phyloP scores from a whole-genome alignment of 2,113 vertebrate species.

The Ranitomeya variabilis region DNA sequence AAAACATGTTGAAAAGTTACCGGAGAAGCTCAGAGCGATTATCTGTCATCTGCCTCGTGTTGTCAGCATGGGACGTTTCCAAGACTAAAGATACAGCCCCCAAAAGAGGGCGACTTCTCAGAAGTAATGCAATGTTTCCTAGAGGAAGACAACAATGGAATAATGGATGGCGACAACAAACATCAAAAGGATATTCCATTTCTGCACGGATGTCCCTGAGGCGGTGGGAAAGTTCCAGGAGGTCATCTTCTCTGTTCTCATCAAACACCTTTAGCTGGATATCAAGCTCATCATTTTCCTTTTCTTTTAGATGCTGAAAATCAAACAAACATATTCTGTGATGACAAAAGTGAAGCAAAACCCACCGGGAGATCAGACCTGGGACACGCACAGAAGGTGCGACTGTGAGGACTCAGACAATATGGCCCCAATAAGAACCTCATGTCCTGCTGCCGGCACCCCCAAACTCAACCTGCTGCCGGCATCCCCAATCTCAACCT shows the following conservation, averaged over 20 bases:
- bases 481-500: no score
- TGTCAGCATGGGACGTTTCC: not conserved
- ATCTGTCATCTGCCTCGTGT: not conserved
- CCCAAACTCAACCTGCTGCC: no score
- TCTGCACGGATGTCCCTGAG: constrained; percentile 92
- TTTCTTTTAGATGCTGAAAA: constrained; percentile 86
- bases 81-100: no score
- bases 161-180: not conserved
- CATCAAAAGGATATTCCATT: constrained; percentile 97
- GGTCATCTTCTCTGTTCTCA: constrained; percentile 97
- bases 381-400: no score
- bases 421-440: no score
- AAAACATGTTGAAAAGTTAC: not conserved
- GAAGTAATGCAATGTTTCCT: no score
- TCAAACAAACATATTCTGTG: not conserved
- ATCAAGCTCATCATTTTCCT: constrained; percentile 96
- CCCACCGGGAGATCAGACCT: no score
- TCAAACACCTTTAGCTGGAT: constrained; percentile 98
- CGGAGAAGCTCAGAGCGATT: no score
- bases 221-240: constrained; percentile 92
- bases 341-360: not conserved
- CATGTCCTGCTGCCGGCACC: no score
- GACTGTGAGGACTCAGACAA: no score
- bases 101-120: no score
- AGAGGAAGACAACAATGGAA: no score